Base-by-base conservation (phyloP, 2,113 vertebrate genomes). In the Atherinomorus stipes region DNA sequence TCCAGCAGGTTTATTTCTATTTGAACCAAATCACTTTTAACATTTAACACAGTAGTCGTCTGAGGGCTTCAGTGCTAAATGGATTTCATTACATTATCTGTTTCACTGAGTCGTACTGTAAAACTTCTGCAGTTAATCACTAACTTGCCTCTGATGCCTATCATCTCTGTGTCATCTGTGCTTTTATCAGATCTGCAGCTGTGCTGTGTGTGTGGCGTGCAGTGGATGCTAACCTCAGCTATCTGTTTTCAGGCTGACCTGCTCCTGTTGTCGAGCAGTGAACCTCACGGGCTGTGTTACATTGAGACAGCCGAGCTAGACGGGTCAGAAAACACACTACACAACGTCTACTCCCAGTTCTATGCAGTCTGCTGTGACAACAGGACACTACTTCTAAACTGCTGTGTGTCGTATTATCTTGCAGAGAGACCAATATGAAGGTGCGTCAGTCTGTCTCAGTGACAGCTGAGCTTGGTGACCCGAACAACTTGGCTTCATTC, bases 281-380 rank as follows among this genome's bases (percentile, higher is more conserved):
- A 99, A 68, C 98, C 97, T 44, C 97, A 99, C 0, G 95, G 97
- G 10, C 89, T 99, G 83, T 99, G 97, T 81, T 99, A 99, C 91
- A 96, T 99, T 8, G 98, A 99, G 91, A 99, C 97, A 0, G 95
- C 98, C 0, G 98, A 99, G 81, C 95, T 98, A 10, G 98, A 99
- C 0, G 97, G 97, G 97, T 98, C 78, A 85, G 96, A 71, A 66
- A 60, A 57, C 40, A 44, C 85, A 21, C 45, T 22, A 18, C 47
- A 22, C 52, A 22, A 10, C 59, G 26, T 51, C 3, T n/a, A 71
- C 28, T 69, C 31, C 16, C 52, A 38, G 26, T 7, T 42, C 22
- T 6, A 66, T 18, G 59, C 23, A 38, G 42, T 66, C 69, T 68
- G 70, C 68, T 70, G 18, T 64, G 31, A 49, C 44, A 74, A 57